Percentiles rank a stretch among this genome's conserved stretches.
phyloP scores from a whole-genome alignment of 92 coral and sea anemone genomes.

The Virgularia gustaviana region DNA sequence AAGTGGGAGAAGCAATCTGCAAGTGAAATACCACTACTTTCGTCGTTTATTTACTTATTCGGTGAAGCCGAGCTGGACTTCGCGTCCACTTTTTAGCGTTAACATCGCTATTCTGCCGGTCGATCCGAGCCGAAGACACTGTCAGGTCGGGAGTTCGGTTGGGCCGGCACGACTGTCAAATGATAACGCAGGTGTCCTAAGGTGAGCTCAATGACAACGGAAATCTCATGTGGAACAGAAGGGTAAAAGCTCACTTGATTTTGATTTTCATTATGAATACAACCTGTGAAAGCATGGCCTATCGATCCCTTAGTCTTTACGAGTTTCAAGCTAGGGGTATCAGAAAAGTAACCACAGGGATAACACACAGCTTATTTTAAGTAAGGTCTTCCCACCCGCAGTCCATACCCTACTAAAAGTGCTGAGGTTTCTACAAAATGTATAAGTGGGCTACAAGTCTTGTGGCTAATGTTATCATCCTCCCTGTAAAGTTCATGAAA shows the following conservation, averaged over 20 bases:
- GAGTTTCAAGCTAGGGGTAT: slow-evolving; percentile 44
- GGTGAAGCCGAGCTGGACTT: slow-evolving; percentile 7
- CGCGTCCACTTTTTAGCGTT: slow-evolving; percentile 18
- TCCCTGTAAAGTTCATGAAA: too few relatives aligned
- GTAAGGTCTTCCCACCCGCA: too few relatives aligned
- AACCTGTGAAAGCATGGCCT: slow-evolving; percentile 52
- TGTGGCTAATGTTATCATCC: too few relatives aligned
- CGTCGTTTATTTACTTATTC: slow-evolving; percentile 17
- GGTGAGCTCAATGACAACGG: slow-evolving; percentile 57
- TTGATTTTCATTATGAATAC: slow-evolving; percentile 49
- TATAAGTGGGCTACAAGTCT: too few relatives aligned
- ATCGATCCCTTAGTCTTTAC: slow-evolving; percentile 41
- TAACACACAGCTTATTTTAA: background rate
- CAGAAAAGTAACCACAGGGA: slow-evolving; percentile 41
- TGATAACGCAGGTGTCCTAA: slow-evolving; percentile 60
- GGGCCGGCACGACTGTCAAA: slow-evolving; percentile 63
- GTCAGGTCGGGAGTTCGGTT: slow-evolving; percentile 64
- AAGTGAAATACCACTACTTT: slow-evolving; percentile 28
- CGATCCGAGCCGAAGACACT: slow-evolving; percentile 56
- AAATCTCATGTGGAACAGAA: slow-evolving; percentile 45
- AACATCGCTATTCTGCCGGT: slow-evolving; percentile 40
- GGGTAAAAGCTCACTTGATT: slow-evolving; percentile 50
- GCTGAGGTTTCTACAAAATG: too few relatives aligned
- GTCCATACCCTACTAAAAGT: too few relatives aligned
- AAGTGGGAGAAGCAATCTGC: slow-evolving; percentile 29